Evolutionary conservation across 2,113 vertebrate species (phyloP), one percentile per base, ranked within the genome.

Genomic region (Acinonyx jubatus): DNA sequence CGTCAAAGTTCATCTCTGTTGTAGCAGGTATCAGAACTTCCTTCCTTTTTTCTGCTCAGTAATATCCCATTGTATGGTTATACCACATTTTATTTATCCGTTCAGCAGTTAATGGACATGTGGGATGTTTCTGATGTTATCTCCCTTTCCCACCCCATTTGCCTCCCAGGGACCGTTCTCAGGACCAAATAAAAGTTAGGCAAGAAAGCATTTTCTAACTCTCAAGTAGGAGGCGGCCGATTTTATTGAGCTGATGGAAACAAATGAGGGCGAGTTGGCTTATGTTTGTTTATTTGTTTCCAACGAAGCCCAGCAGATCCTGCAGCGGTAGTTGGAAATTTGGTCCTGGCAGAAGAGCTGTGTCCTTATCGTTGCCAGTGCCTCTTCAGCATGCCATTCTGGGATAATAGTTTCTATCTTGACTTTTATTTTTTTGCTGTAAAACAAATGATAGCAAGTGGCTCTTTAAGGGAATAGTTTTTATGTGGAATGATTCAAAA

Each of bases 401-500:
- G 84, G 78, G 98, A 98, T 98, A 98, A 97, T 98, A 98, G 89
- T 98, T 98, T 98, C 95, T 98, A 98, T 98, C 96, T 97, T 82
- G 90, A 97, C 98, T 98, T 98, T 98, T 97, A 97, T 97, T 98
- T 98, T 98, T 98, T 98, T 98, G 97, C 98, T 97, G 89, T 98
- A 98, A 99, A 99, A 98, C 97, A 98, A 98, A 98, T 97, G 97
- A 98, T 98, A 98, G 98, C 96, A 98, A 98, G 98, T 97, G 96
- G 97, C 98, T 99, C 98, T 99, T 99, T 98, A 98, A 99, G 97
- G 93, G 97, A 97, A 98, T 96, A 96, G 23, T 92, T 95, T 98
- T 98, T 97, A 98, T 97, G 98, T 97, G n/a, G 97, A 98, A 97
- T 98, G 98, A 99, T 98, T 98, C 98, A 98, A 98, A 98, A 97